Percentiles rank a stretch among this genome's conserved stretches.
Conservation (phyloP, 1,140 invertebrate genomes). For the Cotesia vestalis region DNA sequence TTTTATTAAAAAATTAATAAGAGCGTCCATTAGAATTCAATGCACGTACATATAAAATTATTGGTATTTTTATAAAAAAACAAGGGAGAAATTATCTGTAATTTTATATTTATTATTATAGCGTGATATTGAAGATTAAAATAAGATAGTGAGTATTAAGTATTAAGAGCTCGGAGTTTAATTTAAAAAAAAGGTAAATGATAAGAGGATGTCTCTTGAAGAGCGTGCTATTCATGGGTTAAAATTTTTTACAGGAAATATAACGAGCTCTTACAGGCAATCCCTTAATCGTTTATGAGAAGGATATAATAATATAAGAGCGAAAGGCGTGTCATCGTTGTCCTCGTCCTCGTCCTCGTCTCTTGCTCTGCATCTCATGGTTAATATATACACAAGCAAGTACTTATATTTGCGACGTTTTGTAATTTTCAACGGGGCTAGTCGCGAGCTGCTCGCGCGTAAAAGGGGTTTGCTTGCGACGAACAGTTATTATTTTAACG, state of each 20-base stretch:
- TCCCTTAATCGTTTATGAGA: conserved; percentile 29
- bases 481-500: conserved; percentile 53
- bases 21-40: too few relatives aligned
- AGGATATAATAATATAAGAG: conserved; percentile 3
- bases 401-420: conserved; percentile 10
- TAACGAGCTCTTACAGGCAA: conserved; percentile 13
- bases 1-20: too few relatives aligned
- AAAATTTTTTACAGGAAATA: conserved; percentile 9
- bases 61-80: too few relatives aligned
- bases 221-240: too few relatives aligned
- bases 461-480: conserved; percentile 13
- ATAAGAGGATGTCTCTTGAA: conserved; percentile 1
- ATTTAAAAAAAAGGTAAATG: background rate
- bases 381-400: background rate
- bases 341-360: background rate
- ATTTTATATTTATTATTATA: too few relatives aligned
- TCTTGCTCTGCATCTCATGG: background rate
- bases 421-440: conserved; percentile 31
- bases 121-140: too few relatives aligned
- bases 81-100: too few relatives aligned
- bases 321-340: conserved; percentile 19
- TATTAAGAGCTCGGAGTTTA: too few relatives aligned
- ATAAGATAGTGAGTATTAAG: too few relatives aligned
- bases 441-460: background rate
- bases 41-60: too few relatives aligned